Base-by-base conservation (phyloP, 2,797 vertebrate genomes). In the Enteromius thamalakanensis region DNA sequence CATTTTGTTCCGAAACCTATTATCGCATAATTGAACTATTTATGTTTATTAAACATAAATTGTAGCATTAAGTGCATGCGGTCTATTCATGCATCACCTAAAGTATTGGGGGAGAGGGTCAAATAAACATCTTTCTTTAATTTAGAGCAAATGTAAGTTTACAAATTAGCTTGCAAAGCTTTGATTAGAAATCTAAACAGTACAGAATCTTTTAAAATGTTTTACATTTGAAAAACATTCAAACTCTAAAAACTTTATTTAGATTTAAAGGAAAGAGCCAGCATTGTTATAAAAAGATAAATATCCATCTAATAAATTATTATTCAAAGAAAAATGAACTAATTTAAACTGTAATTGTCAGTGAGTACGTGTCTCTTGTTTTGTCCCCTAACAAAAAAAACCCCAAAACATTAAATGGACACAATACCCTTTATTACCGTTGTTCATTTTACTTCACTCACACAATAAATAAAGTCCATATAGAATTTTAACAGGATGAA, bases 391-490 rank as follows among this genome's bases (percentile, higher is more conserved):
- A 60, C 15, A 21, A 53, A 37, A 1, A 65, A 37, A 70, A 26
- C 11, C 19, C 47, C 34, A 29, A 6, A 75, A 26, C 23, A 17
- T 34, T 26, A 58, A 58, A 70, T 70, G 65, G 65, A 77, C 75
- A 82, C 71, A 70, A 60, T 69, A 55, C 17, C 0, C 7, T 83
- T 83, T 77, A 82, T 82, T 82, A 45, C 49, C 70, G 64, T 83
- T 70, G 21, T 21, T 60, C 51, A 60, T 49, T 69, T 76, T 42
- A 68, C 81, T 77, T 69, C 62, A 58, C 74, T 77, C 81, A 49
- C 26, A 77, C 75, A 83, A 83, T 83, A 83, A 83, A 83, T 83
- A 83, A 55, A 47, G 12, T 76, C 70, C 26, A 45, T 26, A 76
- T 5, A 45, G 74, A 45, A 67, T 55, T 76, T 49, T 29, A 76